phyloP scores from a whole-genome alignment of 2,888 invertebrate species.

The Scaptomyza polygonia region DNA sequence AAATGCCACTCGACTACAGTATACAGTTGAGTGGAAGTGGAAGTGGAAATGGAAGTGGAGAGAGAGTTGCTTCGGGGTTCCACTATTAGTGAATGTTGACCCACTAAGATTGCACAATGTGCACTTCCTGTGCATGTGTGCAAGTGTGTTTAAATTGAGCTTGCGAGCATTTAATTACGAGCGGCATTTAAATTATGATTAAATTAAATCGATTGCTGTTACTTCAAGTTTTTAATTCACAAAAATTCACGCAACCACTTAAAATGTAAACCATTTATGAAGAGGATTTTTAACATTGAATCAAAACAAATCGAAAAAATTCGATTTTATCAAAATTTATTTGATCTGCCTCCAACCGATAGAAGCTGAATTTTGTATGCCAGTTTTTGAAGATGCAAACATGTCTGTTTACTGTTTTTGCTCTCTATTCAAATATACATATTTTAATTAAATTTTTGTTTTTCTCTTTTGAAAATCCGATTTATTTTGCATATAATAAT shows the following conservation, averaged over 20 bases:
- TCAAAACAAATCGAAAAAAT: too few species aligned
- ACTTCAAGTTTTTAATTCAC: not conserved
- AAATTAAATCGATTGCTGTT: not conserved
- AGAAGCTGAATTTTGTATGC: not conserved
- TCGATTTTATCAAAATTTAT: too few species aligned
- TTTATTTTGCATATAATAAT: not conserved
- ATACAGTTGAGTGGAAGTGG: not conserved
- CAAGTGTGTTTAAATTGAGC: constrained; percentile 16
- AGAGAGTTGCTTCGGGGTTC: not conserved
- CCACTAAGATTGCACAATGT: constrained; percentile 36
- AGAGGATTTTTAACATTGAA: too few species aligned
- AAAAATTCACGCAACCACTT: too few species aligned
- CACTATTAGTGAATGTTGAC: constrained; percentile 37
- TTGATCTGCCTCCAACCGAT: too few species aligned
- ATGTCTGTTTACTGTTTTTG: not conserved
- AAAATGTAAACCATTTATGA: too few species aligned
- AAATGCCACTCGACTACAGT: constrained; percentile 16
- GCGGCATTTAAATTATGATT: constrained; percentile 7
- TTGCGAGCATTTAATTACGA: not conserved
- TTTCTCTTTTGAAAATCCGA: not conserved
- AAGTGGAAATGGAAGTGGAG: too few species aligned
- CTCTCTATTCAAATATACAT: not conserved
- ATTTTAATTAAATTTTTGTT: too few species aligned
- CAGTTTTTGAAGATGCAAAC: not conserved
- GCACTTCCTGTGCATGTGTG: not conserved